These are phyloP conservation scores for Sminthurinus signatus DNA, from an alignment of 1,140 invertebrate species.

Conservation along the genomic window DNA sequence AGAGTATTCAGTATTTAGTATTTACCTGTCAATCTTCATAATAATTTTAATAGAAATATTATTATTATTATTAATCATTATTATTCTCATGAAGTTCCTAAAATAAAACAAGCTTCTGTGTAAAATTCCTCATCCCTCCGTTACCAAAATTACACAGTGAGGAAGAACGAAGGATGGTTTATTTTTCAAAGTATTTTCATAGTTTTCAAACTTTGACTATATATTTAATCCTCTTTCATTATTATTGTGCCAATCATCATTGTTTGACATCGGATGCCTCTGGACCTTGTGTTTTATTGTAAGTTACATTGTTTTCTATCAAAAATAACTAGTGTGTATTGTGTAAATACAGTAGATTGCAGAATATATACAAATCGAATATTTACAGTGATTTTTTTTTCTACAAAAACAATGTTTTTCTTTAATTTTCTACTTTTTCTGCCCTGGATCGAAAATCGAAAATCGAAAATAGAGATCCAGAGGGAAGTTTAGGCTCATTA, in stretches of 20 bases:
- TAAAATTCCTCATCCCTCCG: no score
- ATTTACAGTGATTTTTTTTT: not conserved
- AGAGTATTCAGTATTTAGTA: no score
- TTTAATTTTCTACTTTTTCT: no score
- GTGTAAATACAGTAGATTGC: not conserved
- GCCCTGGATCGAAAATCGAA: no score
- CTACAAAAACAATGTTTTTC: not conserved
- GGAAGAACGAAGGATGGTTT: not conserved
- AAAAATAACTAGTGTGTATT: not conserved
- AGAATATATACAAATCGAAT: not conserved
- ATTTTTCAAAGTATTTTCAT: not conserved
- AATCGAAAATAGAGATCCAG: not conserved
- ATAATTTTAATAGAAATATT: no score
- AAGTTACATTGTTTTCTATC: conserved; percentile 1
- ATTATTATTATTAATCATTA: not conserved
- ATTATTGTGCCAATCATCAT: not conserved
- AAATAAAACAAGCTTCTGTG: not conserved
- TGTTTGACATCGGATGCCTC: not conserved
- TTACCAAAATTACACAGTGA: no score
- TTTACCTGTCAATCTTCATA: no score
- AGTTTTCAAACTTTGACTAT: not conserved
- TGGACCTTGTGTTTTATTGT: conserved; percentile 16
- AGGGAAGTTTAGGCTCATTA: conserved; percentile 1
- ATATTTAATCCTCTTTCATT: not conserved
- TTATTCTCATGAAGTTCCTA: not conserved